Percentiles rank a stretch among this genome's conserved stretches.
These are phyloP conservation scores for Sinonovacula constricta DNA, from an alignment of 1,140 invertebrate genomes.

Conservation along the genomic window DNA sequence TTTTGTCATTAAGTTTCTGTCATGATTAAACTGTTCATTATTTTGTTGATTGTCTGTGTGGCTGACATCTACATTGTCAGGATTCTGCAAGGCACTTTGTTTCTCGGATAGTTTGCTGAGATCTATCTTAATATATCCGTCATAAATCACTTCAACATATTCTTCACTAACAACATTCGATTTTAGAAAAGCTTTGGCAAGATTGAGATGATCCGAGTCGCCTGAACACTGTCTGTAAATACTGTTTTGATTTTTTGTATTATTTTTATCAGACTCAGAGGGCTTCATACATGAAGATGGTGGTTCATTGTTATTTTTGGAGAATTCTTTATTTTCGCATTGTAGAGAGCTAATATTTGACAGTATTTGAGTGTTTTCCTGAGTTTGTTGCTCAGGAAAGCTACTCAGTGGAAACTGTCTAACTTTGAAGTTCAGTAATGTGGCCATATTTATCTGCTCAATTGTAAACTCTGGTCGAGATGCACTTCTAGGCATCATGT, in stretches of 20 bases:
- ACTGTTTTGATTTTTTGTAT: neutral
- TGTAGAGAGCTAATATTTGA: neutral
- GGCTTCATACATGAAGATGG: too few species aligned
- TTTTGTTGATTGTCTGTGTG: neutral
- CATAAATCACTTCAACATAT: constrained; percentile 23
- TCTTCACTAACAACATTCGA: neutral
- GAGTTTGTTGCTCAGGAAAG: constrained; percentile 42
- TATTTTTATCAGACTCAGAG: too few species aligned
- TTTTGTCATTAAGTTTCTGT: neutral
- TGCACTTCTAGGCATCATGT: neutral
- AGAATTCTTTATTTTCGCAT: neutral
- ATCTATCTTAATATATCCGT: constrained; percentile 38
- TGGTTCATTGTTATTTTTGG: neutral
- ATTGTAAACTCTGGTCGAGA: neutral
- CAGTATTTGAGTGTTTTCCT: neutral
- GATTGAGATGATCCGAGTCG: neutral
- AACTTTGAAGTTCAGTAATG: constrained; percentile 56
- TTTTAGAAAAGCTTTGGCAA: neutral
- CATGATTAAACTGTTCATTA: too few species aligned
- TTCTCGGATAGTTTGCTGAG: neutral
- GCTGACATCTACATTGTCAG: neutral
- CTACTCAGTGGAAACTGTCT: constrained; percentile 68
- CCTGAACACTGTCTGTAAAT: neutral
- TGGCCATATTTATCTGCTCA: constrained; percentile 37
- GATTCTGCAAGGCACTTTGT: neutral